A percentile compares a stretch with the other conserved stretches of the same genome.
Evolutionary conservation across 2,888 invertebrate species (phyloP).

Genomic region (Yponomeuta cagnagella): DNA sequence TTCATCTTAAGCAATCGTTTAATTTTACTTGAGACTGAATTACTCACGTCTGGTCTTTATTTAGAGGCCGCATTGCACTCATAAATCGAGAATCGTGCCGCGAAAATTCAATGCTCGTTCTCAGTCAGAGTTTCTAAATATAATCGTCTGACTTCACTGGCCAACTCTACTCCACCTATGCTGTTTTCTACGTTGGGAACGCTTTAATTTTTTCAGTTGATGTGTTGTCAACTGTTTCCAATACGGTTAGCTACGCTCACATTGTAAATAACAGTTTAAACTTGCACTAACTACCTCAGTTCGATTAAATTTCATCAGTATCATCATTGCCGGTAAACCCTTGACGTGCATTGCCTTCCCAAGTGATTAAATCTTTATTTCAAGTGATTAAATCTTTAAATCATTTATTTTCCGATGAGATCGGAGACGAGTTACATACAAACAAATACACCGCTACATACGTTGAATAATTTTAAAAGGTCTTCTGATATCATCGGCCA

Average conservation of each 20-base stretch:
- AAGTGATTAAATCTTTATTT: background rate
- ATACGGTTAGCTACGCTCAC: background rate
- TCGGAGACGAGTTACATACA: background rate
- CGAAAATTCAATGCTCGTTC: constrained; percentile 46
- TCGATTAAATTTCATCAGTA: background rate
- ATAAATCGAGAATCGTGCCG: constrained; percentile 43
- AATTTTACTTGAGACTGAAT: background rate
- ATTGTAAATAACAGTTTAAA: background rate
- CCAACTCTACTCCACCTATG: background rate
- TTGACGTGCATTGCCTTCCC: background rate
- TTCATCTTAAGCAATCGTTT: background rate
- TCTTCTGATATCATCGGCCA: constrained; percentile 1
- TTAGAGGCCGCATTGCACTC: constrained; percentile 30
- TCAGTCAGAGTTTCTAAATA: constrained; percentile 54
- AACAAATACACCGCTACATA: background rate
- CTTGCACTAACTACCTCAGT: too few species aligned
- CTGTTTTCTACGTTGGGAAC: background rate
- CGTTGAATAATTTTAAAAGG: background rate
- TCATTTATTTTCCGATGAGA: background rate
- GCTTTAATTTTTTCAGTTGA: constrained; percentile 5
- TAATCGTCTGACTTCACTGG: constrained; percentile 56
- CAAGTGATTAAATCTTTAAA: background rate
- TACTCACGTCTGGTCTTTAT: constrained; percentile 14
- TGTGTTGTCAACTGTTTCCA: constrained; percentile 1
- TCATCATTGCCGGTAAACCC: background rate